phyloP scores from a whole-genome alignment of 2,888 invertebrate genomes.

The Tupiocoris notatus region DNA sequence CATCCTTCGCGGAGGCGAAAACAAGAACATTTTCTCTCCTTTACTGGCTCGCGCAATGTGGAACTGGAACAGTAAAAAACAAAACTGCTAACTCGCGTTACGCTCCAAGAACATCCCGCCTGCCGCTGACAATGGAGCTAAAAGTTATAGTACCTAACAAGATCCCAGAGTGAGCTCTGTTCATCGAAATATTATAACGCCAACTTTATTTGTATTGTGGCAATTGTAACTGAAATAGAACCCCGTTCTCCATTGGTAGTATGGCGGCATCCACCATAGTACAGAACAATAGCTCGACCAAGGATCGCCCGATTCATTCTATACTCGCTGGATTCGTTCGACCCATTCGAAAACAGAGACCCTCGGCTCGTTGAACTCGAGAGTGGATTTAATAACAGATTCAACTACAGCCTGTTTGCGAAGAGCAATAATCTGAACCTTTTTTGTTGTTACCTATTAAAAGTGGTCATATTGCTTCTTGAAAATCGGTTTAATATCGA shows the following conservation, averaged over 20 bases:
- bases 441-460: no score
- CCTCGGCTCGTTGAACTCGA: no score
- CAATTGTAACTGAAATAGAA: neutral
- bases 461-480: no score
- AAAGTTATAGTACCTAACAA: neutral
- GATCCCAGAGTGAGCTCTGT: neutral
- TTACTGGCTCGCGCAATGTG: neutral
- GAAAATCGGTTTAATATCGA: no score
- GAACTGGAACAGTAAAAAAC: neutral
- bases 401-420: no score
- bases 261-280: neutral
- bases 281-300: neutral
- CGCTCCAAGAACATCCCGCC: neutral
- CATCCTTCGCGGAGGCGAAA: slow-evolving; percentile 6
- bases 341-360: neutral
- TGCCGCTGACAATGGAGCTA: neutral
- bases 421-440: no score
- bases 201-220: neutral
- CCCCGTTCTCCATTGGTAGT: neutral
- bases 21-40: neutral
- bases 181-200: neutral
- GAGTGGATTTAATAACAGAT: no score
- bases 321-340: neutral
- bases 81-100: neutral
- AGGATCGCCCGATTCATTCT: neutral